Base-by-base conservation (phyloP, 2,888 invertebrate genomes). In the Julus scanicus region DNA sequence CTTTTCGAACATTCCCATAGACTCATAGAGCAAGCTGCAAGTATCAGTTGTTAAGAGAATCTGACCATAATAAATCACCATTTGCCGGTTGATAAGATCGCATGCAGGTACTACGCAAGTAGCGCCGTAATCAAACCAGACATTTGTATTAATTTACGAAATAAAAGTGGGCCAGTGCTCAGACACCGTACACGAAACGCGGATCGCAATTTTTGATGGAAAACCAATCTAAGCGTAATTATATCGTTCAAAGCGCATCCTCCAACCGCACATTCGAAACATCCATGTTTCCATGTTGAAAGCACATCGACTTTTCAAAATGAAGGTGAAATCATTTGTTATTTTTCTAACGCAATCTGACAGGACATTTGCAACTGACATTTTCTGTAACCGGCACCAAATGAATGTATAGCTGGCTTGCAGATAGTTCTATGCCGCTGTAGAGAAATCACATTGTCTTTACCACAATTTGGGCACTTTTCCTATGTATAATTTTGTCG, bases 81-180 rank as follows among this genome's bases (percentile, higher is more conserved):
- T 57, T 57, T 57, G 57, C 57, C 13, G 57, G n/a, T 8, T 57
- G 57, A 57, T 57, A n/a, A 57, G 57, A 17, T 57, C 17, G 57
- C 57, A 57, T 57, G 57, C 57, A 57, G 57, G 57, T 57, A n/a
- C 57, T 57, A n/a, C 57, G 57, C 17, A 57, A 57, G 57, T n/a
- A 57, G n/a, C 57, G 57, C n/a, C 57, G n/a, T 57, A 57, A 57
- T 57, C 57, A 57, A 57, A n/a, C n/a, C 57, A 57, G 57, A 57
- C 57, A 57, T 57, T 57, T 57, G 57, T 57, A 57, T 57, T 57
- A 57, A 57, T 57, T 57, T 57, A n/a, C 57, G 57, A 57, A 57
- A 57, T 57, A 57, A 57, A 57, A 57, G 57, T 57, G 17, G 57
- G 57, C 5, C 57, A 57, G 17, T 57, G 57, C 57, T 29, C 29